phyloP scores from a whole-genome alignment of 1,140 invertebrate species.

The Plutomurus gul region DNA sequence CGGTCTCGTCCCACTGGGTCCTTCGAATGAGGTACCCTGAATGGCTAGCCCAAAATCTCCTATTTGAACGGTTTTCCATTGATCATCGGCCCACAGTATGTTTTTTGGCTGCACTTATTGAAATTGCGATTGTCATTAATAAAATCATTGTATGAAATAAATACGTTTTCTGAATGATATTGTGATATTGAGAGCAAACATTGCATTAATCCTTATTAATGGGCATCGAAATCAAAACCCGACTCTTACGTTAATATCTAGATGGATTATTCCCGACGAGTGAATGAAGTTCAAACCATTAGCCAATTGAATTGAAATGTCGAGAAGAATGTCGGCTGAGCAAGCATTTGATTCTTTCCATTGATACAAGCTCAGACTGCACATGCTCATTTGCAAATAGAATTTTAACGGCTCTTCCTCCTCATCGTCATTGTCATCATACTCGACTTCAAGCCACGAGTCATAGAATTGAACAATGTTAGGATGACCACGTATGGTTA shows the following conservation, averaged over 20 bases:
- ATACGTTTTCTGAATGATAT: background rate
- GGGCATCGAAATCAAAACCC: background rate
- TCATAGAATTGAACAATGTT: slow-evolving; percentile 43
- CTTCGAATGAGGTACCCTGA: background rate
- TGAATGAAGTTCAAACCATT: slow-evolving; percentile 46
- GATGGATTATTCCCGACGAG: slow-evolving; percentile 39
- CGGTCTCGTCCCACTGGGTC: slow-evolving; percentile 37
- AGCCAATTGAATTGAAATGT: slow-evolving; percentile 30
- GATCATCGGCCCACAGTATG: slow-evolving; percentile 41
- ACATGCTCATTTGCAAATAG: slow-evolving; percentile 50
- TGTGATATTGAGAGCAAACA: background rate
- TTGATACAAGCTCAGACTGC: slow-evolving; percentile 17
- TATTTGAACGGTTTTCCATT: slow-evolving; percentile 35
- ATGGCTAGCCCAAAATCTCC: slow-evolving; percentile 48
- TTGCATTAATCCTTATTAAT: background rate
- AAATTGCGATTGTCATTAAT: no score
- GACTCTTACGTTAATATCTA: slow-evolving; percentile 50
- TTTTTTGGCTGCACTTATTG: slow-evolving; percentile 46
- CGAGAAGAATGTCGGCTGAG: background rate
- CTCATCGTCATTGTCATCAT: background rate
- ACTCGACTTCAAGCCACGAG: slow-evolving; percentile 50
- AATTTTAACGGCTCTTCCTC: slow-evolving; percentile 40
- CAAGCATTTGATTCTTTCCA: slow-evolving; percentile 36
- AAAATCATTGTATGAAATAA: background rate
- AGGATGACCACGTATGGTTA: slow-evolving; percentile 31